Percentiles rank a stretch among this genome's conserved stretches.
Evolutionary conservation across 2,113 vertebrate genomes (phyloP).

Genomic region (Garra rufa): DNA sequence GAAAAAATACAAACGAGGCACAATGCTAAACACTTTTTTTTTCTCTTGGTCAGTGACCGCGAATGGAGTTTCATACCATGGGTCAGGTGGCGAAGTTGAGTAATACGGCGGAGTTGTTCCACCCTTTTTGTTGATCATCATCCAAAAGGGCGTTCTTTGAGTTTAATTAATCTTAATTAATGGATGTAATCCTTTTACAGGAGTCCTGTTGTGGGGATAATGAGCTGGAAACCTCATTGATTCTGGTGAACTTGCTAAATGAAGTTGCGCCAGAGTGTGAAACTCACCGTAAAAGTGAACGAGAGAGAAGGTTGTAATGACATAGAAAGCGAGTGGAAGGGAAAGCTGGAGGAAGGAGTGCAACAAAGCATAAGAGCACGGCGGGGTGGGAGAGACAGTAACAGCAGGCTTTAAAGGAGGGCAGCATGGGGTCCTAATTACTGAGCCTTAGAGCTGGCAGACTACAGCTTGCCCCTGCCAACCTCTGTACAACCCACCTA

Average conservation of each 20-base stretch:
- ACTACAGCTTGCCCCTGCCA: constrained; percentile 31
- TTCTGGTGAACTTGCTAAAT: constrained; percentile 48
- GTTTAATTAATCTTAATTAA: constrained; percentile 60
- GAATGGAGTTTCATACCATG: neutral
- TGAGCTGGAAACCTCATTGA: constrained; percentile 49
- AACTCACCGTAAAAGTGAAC: constrained; percentile 9
- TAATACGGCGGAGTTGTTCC: constrained; percentile 25
- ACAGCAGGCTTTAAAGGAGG: constrained; percentile 53
- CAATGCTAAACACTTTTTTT: neutral
- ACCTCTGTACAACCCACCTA: constrained; percentile 43
- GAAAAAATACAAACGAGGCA: neutral
- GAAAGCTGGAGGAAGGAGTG: constrained; percentile 32
- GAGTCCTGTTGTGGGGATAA: constrained; percentile 50
- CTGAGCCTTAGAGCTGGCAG: constrained; percentile 22
- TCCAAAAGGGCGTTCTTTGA: constrained; percentile 50
- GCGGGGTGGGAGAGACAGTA: constrained; percentile 33
- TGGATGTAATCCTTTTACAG: constrained; percentile 51
- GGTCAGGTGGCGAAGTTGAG: constrained; percentile 18
- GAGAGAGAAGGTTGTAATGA: neutral
- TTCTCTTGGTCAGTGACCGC: neutral
- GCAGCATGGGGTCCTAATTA: constrained; percentile 57
- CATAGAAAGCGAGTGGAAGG: constrained; percentile 31
- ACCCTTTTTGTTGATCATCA: constrained; percentile 39
- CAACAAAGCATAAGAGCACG: constrained; percentile 44
- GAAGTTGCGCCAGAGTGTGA: constrained; percentile 42